phyloP scores from a whole-genome alignment of 2,888 invertebrate species.

The Opisthograptis luteolata region DNA sequence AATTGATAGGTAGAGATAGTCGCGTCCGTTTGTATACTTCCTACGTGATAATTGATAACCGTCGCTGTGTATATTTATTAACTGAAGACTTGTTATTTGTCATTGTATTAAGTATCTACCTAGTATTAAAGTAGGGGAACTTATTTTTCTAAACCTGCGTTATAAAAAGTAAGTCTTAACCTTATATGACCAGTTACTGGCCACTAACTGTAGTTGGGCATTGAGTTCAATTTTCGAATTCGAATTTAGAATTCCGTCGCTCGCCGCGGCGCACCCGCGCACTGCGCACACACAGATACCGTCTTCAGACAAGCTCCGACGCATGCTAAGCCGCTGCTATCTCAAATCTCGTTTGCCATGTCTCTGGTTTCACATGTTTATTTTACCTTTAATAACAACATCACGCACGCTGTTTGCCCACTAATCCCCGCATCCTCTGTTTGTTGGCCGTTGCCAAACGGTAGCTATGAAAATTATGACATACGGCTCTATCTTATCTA shows the following conservation, averaged over 20 bases:
- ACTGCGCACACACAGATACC: constrained; percentile 43
- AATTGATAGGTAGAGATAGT: too few species aligned
- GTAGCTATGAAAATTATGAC: constrained; percentile 78
- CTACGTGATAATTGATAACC: too few species aligned
- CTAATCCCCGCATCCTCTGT: constrained; percentile 73
- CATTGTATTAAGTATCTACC: too few species aligned
- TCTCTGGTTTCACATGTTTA: constrained; percentile 72
- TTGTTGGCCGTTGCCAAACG: constrained; percentile 76
- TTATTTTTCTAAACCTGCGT: too few species aligned
- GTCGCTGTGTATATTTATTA: too few species aligned
- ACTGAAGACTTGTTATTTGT: too few species aligned
- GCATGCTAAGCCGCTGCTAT: constrained; percentile 57
- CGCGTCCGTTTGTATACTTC: too few species aligned
- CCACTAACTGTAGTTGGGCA: constrained; percentile 11
- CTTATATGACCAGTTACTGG: too few species aligned
- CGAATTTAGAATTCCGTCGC: constrained; percentile 32
- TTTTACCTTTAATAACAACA: constrained; percentile 72
- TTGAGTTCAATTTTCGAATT: constrained; percentile 33
- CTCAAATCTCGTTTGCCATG: constrained; percentile 64
- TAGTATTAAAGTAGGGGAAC: too few species aligned
- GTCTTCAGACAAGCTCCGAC: constrained; percentile 43
- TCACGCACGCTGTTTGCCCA: constrained; percentile 64
- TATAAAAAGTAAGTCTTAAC: too few species aligned
- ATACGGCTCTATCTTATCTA: constrained; percentile 83
- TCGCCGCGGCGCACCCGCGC: constrained; percentile 39